Percentiles rank a stretch among this genome's conserved stretches.
Conservation (phyloP, 2,113 vertebrate species). For the Piprites chloris region DNA sequence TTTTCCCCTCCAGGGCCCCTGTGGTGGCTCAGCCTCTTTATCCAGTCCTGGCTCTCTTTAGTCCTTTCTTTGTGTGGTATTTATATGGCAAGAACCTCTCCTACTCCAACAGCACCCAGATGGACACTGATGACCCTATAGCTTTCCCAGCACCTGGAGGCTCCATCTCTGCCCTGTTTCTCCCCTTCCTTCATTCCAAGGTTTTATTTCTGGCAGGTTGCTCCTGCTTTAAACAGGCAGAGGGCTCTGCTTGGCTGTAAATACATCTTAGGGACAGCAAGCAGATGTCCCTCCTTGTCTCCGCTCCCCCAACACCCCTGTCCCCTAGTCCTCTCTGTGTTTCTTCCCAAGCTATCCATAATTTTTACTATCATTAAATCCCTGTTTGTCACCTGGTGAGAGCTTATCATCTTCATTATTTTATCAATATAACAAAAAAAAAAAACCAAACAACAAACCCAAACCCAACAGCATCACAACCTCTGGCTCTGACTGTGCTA, state of each 20-base stretch:
- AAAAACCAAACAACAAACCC: neutral
- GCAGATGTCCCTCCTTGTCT: neutral
- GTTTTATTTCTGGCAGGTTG: neutral
- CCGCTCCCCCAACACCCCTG: accelerated
- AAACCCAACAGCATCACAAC: neutral
- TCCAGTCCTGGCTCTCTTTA: neutral
- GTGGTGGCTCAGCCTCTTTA: neutral
- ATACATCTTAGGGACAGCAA: neutral
- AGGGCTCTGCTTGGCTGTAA: neutral
- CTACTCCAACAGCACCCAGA: neutral
- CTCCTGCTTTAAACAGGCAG: neutral
- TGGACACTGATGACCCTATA: neutral
- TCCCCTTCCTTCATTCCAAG: neutral
- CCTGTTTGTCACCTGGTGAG: neutral
- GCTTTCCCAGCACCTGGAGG: neutral
- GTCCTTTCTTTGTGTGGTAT: neutral
- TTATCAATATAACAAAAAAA: neutral
- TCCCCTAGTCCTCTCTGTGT: neutral
- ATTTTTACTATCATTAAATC: neutral
- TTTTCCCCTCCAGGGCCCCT: neutral
- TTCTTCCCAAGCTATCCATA: neutral
- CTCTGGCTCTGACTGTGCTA: neutral
- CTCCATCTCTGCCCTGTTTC: neutral
- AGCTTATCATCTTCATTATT: neutral
- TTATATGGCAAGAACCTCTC: neutral